These are phyloP conservation scores for Haliclona indistincta DNA, from an alignment of 37 sponge, comb jelly and placozoan species.

Conservation along the genomic window DNA sequence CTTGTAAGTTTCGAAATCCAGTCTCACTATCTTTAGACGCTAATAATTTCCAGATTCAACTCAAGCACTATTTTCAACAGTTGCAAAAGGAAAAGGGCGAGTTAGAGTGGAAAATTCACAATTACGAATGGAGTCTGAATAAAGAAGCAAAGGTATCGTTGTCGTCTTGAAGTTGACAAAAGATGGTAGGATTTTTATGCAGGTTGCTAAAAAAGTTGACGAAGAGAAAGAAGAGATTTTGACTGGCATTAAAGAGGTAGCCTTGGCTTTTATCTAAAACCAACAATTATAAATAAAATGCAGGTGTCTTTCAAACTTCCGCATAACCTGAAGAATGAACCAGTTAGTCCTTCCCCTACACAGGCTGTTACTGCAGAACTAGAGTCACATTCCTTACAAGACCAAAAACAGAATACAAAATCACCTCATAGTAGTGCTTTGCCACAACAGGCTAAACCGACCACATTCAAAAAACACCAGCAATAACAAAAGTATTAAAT, in stretches of 20 bases:
- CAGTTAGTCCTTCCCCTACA: neutral
- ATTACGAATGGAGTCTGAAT: conserved; percentile 71
- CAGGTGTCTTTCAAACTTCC: neutral
- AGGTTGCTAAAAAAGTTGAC: conserved; percentile 30
- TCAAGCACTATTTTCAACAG: conserved; percentile 26
- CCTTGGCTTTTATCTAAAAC: neutral
- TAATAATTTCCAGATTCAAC: neutral
- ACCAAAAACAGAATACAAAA: too few relatives aligned
- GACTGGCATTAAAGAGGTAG: conserved; percentile 32
- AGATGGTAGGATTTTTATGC: too few relatives aligned
- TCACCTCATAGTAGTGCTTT: too few relatives aligned
- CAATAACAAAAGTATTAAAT: too few relatives aligned
- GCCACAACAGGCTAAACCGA: too few relatives aligned
- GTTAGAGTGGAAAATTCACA: conserved; percentile 61
- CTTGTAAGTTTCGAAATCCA: too few relatives aligned
- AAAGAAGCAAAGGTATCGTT: conserved; percentile 57
- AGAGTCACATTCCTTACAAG: too few relatives aligned
- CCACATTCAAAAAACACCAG: too few relatives aligned
- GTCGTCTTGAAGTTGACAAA: neutral
- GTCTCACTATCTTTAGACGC: too few relatives aligned
- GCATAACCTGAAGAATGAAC: neutral
- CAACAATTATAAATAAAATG: neutral
- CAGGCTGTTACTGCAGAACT: neutral
- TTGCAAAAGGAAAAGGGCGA: conserved; percentile 42
- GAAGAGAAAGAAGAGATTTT: conserved; percentile 32